phyloP scores from a whole-genome alignment of 2,113 vertebrate species.

The Mesembrinibis cayennensis region DNA sequence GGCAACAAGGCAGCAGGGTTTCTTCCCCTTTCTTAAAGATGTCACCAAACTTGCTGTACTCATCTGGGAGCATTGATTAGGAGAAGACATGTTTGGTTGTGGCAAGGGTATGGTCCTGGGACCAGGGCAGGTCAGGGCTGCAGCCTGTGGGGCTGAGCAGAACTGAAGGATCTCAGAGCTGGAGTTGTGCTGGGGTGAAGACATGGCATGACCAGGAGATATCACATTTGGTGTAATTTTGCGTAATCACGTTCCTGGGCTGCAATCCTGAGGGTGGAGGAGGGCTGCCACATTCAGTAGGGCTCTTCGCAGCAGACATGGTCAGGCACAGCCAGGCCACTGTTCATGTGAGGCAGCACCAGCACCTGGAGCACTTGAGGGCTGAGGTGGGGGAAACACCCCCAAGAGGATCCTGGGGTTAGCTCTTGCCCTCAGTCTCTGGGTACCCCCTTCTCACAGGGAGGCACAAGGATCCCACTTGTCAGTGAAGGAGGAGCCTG shows the following conservation, averaged over 20 bases:
- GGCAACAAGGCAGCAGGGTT: neutral
- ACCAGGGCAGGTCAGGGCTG: neutral
- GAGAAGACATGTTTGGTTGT: neutral
- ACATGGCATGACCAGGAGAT: rapidly evolving
- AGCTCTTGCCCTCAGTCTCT: neutral
- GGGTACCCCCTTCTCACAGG: neutral
- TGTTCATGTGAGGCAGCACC: neutral
- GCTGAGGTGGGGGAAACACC: neutral
- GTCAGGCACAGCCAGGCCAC: neutral
- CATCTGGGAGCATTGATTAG: too few relatives aligned
- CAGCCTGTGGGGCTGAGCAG: neutral
- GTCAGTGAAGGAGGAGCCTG: neutral
- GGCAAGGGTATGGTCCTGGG: rapidly evolving
- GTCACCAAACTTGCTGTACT: neutral
- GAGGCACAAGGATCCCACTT: neutral
- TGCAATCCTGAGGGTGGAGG: neutral
- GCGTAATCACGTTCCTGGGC: neutral
- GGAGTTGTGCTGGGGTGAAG: rapidly evolving
- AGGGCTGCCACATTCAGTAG: neutral
- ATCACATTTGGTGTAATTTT: neutral
- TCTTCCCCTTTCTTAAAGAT: neutral
- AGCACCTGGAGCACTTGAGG: neutral
- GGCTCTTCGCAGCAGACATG: neutral
- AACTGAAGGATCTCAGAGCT: neutral
- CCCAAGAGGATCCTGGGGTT: rapidly evolving